phyloP scores from a whole-genome alignment of 2,113 vertebrate genomes.

The Osmerus mordax region DNA sequence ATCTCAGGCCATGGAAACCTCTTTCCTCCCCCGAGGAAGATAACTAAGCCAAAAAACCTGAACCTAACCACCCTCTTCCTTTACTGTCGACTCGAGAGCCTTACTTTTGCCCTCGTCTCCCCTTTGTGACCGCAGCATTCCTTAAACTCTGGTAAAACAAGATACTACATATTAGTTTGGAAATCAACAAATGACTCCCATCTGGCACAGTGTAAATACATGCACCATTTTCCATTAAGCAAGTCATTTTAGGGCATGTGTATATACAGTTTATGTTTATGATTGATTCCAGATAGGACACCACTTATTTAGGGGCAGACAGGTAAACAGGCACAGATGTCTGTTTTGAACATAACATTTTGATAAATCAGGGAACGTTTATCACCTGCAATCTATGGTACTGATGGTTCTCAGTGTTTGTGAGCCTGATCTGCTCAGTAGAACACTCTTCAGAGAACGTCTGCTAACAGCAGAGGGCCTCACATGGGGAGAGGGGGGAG shows the following conservation, averaged over 20 bases:
- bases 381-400: background rate
- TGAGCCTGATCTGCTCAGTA: too few species aligned
- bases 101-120: constrained; percentile 16
- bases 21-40: constrained; percentile 11
- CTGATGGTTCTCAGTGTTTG: too few species aligned
- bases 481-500: constrained; percentile 6
- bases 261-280: constrained; percentile 16
- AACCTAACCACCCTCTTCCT: constrained; percentile 31
- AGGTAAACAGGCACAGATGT: background rate
- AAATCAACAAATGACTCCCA: constrained; percentile 38
- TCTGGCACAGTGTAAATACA: constrained; percentile 32
- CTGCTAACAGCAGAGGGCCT: constrained; percentile 20
- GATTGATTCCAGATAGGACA: constrained; percentile 22
- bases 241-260: constrained; percentile 9
- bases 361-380: background rate
- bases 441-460: constrained; percentile 21
- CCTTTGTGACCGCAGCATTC: constrained; percentile 30
- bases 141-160: constrained; percentile 27
- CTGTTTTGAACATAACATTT: background rate
- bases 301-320: constrained; percentile 1
- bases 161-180: constrained; percentile 28
- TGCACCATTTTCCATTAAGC: constrained; percentile 10
- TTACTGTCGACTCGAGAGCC: constrained; percentile 8
- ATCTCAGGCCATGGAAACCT: constrained; percentile 12
- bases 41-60: constrained; percentile 18